Conservation (phyloP, 2,113 vertebrate species). For the Alethe castanea region DNA sequence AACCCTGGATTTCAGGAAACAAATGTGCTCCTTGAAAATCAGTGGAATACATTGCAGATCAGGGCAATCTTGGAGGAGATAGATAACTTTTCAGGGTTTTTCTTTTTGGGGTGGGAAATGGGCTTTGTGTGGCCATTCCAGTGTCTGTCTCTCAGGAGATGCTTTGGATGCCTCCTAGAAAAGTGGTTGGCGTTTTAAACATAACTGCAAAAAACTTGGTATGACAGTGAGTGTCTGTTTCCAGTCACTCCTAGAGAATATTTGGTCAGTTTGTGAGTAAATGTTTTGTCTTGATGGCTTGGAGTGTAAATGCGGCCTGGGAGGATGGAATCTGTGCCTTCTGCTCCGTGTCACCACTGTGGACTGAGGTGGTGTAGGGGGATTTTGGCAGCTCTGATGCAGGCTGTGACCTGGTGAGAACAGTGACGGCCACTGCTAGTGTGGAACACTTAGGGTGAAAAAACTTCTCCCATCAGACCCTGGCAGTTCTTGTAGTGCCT, state of each 20-base stretch:
- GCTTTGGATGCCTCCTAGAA: neutral
- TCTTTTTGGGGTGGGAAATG: neutral
- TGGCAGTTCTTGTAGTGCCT: rapidly evolving
- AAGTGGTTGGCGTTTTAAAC: neutral
- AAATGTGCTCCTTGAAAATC: neutral
- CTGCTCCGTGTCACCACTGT: rapidly evolving
- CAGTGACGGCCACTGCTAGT: rapidly evolving
- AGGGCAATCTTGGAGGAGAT: neutral
- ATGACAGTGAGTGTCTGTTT: rapidly evolving
- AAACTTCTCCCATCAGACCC: rapidly evolving
- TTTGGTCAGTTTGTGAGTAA: neutral
- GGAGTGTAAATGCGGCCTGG: neutral
- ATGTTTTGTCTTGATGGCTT: neutral
- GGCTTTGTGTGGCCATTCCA: neutral
- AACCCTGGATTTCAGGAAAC: neutral
- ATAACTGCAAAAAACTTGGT: neutral
- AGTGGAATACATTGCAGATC: rapidly evolving
- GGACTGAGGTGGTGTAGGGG: neutral
- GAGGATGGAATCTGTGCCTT: neutral
- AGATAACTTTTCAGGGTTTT: neutral
- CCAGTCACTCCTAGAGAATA: neutral
- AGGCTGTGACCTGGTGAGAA: neutral
- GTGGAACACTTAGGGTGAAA: neutral
- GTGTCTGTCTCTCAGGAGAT: neutral
- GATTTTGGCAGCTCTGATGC: neutral